A percentile compares a stretch with the other conserved stretches of the same genome.
Evolutionary conservation across 2,113 vertebrate genomes (phyloP).

Genomic region (Dendrocopos noguchii): DNA sequence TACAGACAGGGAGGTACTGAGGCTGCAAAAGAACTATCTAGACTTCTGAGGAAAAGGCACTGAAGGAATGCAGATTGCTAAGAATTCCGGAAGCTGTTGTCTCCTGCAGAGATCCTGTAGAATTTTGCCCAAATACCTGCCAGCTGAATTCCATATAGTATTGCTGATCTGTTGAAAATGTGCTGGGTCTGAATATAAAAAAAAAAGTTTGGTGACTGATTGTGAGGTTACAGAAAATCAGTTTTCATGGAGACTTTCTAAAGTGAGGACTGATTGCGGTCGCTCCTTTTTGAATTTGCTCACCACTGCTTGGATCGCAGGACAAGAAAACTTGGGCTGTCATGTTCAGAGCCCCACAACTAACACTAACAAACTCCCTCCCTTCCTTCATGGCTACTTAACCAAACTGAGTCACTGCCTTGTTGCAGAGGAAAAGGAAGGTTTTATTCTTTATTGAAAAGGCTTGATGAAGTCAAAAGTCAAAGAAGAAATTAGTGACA

Average conservation of each 20-base stretch:
- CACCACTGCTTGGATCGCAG: background rate
- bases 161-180: background rate
- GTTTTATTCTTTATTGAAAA: background rate
- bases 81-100: background rate
- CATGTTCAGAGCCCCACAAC: background rate
- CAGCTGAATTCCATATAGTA: background rate
- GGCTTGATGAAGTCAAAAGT: background rate
- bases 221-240: background rate
- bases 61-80: background rate
- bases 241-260: background rate
- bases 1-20: background rate
- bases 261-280: background rate
- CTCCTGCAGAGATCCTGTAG: background rate
- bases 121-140: background rate
- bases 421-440: background rate
- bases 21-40: background rate
- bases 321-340: background rate
- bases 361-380: background rate
- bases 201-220: background rate
- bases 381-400: background rate
- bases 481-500: background rate
- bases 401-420: background rate
- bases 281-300: background rate
- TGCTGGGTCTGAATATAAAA: background rate
- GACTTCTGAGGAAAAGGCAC: background rate